Conservation (phyloP, 37 sponge, comb jelly and placozoan genomes). For the Theonella swinhoei region DNA sequence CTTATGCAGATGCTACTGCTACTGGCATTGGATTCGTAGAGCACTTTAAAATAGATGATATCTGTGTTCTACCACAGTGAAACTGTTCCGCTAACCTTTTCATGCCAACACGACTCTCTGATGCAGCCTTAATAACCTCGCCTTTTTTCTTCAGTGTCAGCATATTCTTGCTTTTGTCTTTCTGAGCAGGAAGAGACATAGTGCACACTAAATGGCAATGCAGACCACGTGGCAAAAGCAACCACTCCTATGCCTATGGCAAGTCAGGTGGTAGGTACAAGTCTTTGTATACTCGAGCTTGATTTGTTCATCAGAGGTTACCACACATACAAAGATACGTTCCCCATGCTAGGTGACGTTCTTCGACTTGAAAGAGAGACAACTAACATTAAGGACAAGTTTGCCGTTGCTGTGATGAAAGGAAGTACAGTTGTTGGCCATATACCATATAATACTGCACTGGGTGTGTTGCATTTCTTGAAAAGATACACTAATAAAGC, state of each 20-base stretch:
- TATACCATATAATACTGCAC: slow-evolving; percentile 40
- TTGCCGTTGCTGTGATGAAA: slow-evolving; percentile 37
- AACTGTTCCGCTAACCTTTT: slow-evolving; percentile 45
- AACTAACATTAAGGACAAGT: slow-evolving; percentile 27
- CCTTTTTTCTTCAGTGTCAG: slow-evolving; percentile 7
- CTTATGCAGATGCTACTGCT: slow-evolving; percentile 4
- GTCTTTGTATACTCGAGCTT: background rate
- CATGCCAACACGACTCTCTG: background rate
- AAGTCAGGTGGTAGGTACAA: background rate
- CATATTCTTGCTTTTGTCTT: background rate
- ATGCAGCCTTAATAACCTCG: slow-evolving; percentile 6
- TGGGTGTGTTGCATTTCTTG: slow-evolving; percentile 30
- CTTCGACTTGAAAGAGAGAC: slow-evolving; percentile 30
- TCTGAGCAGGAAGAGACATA: background rate
- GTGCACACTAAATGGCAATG: background rate
- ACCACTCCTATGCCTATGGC: background rate
- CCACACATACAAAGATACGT: slow-evolving; percentile 48
- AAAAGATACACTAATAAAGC: slow-evolving; percentile 51
- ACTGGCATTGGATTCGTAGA: slow-evolving; percentile 27
- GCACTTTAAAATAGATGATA: slow-evolving; percentile 31
- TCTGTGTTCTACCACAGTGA: slow-evolving; percentile 61
- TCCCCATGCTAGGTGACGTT: slow-evolving; percentile 20
- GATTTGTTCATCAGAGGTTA: slow-evolving; percentile 39
- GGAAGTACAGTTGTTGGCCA: slow-evolving; percentile 38
- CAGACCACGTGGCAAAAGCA: slow-evolving; percentile 3